Base-by-base conservation (phyloP, 2,888 invertebrate genomes). In the Carabus problematicus region DNA sequence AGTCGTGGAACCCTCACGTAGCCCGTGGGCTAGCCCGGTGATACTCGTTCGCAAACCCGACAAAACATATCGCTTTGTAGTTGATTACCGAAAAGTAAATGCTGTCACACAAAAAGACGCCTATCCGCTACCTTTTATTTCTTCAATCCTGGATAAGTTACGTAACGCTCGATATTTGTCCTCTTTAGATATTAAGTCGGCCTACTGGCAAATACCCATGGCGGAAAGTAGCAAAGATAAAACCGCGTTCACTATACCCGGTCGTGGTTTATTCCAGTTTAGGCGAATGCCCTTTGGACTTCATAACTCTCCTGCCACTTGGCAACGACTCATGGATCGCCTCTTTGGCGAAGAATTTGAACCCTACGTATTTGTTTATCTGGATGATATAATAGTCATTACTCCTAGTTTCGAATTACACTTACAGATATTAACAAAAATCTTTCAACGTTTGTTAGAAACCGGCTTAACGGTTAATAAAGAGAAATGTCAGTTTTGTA, bases 311-410 rank as follows among this genome's bases (percentile, higher is more conserved):
- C 47, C 66, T 8, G 16, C 39, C 8, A 58, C 56, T 6, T 47
- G 47, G 12, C 74, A 75, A 64, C 56, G 72, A 1, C 42, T 75
- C n/a, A 52, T 75, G 19, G 73, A 74, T 47, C 54, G 58, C 1
- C 40, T 73, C 7, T 49, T 70, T 72, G 11, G 73, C 72, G 41
- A 71, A 72, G 40, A 66, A 73, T 0, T 61, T 73, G 9, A 70
- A 70, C 12, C 63, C 56, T 14, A 71, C 47, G 3, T 39, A 2
- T 56, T 56, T 19, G 19, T 56, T 11, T 56, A 56, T 39, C 11
- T 56, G 4, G 58, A n/a, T 39, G 19, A 56, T 56, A 56, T 45
- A 45, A 45, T 45, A 3, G 45, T 45, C 7, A 7, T 45, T 45
- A 12, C 45, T 3, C 14, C 45, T 45, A 45, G 7, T 45, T 45